Conservation (phyloP, 2,888 invertebrate species). For the Lumbricus terrestris region DNA sequence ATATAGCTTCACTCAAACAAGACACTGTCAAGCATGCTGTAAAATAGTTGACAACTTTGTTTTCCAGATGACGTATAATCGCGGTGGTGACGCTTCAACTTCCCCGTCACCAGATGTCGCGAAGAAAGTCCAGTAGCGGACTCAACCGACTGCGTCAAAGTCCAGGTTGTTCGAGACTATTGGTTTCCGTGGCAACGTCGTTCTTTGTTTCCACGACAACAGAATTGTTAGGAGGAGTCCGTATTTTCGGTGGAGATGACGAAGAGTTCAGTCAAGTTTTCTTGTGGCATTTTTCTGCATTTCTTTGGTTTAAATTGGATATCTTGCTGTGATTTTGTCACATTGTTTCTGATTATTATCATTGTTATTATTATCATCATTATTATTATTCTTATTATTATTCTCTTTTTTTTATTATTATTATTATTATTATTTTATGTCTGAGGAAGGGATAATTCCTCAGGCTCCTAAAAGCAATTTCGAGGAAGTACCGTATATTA, state of each 20-base stretch:
- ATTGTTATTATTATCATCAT: not conserved
- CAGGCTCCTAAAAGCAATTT: no score
- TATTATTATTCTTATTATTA: not conserved
- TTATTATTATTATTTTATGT: not conserved
- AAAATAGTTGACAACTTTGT: not conserved
- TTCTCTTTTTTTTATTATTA: not conserved
- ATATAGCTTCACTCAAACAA: no score
- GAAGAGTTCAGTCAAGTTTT: not conserved
- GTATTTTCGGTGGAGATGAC: not conserved
- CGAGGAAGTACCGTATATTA: no score
- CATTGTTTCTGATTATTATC: not conserved
- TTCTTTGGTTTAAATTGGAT: not conserved
- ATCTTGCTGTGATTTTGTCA: not conserved
- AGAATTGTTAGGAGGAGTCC: not conserved
- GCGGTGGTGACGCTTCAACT: not conserved
- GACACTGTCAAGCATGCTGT: conserved; percentile 5
- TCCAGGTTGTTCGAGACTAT: not conserved
- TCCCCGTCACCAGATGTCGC: not conserved
- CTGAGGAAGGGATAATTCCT: no score
- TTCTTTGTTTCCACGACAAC: not conserved
- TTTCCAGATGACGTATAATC: not conserved
- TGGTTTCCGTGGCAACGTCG: not conserved
- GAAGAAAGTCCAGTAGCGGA: not conserved
- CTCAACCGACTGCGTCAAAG: not conserved
- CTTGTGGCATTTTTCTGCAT: not conserved